phyloP scores from a whole-genome alignment of 2,888 invertebrate genomes.

The Caradrina clavipalpis region DNA sequence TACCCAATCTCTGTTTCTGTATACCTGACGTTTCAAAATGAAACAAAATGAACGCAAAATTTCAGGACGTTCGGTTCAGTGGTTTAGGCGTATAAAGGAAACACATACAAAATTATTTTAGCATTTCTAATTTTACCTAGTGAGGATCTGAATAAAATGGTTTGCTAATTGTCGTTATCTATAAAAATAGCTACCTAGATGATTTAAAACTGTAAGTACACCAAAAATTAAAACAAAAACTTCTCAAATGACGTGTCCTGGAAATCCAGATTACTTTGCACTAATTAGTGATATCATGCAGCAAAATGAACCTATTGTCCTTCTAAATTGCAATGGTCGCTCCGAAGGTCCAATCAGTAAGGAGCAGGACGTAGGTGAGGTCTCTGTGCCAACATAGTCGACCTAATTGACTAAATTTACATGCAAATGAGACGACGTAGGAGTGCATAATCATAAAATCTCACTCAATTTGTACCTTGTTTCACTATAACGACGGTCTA shows the following conservation, averaged over 20 bases:
- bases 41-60: no score
- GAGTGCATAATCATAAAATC: constrained; percentile 55
- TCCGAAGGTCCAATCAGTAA: constrained; percentile 73
- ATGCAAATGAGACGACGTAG: constrained; percentile 72
- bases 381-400: constrained; percentile 72
- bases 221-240: not conserved
- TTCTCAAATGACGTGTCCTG: not conserved
- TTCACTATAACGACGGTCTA: constrained; percentile 31
- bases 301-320: constrained; percentile 14
- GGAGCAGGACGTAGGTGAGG: constrained; percentile 73
- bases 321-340: constrained; percentile 42
- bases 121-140: no score
- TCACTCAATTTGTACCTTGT: constrained; percentile 50
- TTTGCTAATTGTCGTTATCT: no score
- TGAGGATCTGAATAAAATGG: no score
- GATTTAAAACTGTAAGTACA: not conserved
- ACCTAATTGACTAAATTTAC: constrained; percentile 80
- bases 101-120: no score
- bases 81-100: no score
- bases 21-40: no score
- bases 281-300: constrained; percentile 13
- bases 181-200: no score
- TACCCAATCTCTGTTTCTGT: no score
- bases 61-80: no score
- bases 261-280: constrained; percentile 10